Evolutionary conservation across 2,888 invertebrate genomes (phyloP).

Genomic region (Trachelus troglodyta): DNA sequence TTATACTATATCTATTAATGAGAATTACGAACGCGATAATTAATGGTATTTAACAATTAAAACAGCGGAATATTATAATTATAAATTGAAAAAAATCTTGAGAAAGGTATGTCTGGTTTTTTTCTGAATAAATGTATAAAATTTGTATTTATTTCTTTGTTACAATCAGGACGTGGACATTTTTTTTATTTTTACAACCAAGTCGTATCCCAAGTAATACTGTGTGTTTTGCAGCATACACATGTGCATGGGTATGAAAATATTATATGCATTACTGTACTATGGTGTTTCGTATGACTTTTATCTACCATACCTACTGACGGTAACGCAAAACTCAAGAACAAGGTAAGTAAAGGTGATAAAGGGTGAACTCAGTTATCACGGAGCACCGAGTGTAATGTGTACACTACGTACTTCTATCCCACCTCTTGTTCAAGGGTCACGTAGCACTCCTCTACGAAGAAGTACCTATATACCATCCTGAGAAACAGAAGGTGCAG

Average conservation of each 20-base stretch:
- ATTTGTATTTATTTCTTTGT: background rate
- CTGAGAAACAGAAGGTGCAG: background rate
- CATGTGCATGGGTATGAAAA: background rate
- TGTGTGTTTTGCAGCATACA: background rate
- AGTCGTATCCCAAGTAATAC: background rate
- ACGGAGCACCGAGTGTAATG: background rate
- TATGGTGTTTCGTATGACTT: background rate
- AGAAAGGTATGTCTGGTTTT: background rate
- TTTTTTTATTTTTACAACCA: background rate
- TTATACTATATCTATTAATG: background rate
- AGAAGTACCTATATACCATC: background rate
- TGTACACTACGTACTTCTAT: background rate
- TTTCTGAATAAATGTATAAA: background rate
- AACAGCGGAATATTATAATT: background rate
- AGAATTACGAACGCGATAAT: background rate
- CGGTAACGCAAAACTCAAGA: background rate
- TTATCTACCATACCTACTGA: background rate
- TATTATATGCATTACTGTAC: background rate
- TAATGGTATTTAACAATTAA: background rate
- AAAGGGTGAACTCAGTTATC: background rate
- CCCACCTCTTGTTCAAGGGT: background rate
- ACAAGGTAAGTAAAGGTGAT: background rate
- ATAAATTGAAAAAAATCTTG: background rate
- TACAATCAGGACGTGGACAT: background rate
- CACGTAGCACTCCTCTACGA: background rate